phyloP scores from a whole-genome alignment of 2,888 invertebrate species.

The Escarpia spicata region DNA sequence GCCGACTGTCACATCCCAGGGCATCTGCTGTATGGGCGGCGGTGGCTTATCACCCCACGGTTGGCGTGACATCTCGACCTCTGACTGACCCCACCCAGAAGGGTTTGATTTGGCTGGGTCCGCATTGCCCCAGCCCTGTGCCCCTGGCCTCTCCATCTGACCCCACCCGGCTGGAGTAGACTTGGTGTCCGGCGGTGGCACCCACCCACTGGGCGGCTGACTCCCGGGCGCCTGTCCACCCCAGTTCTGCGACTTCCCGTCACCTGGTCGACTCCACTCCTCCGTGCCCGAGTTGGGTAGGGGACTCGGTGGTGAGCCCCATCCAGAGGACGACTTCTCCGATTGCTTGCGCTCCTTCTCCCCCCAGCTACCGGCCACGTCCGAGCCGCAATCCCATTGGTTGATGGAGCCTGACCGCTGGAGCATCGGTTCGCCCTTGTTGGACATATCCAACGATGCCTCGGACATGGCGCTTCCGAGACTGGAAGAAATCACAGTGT shows the following conservation, averaged over 20 bases:
- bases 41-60: not conserved
- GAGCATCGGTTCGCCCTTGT: not conserved
- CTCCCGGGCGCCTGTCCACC: constrained; percentile 23
- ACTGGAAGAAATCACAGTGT: constrained; percentile 16
- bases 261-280: constrained; percentile 39
- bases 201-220: constrained; percentile 14
- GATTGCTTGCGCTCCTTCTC: constrained; percentile 5
- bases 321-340: constrained; percentile 30
- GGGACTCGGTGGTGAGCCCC: constrained; percentile 42
- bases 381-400: not conserved
- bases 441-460: not conserved
- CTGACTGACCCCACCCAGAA: constrained; percentile 24
- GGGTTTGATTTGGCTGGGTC: constrained; percentile 7
- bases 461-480: not conserved
- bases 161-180: constrained; percentile 28
- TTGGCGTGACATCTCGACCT: constrained; percentile 28
- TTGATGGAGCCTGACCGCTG: not conserved
- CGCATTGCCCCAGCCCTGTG: constrained; percentile 20
- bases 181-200: constrained; percentile 13
- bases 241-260: constrained; percentile 14
- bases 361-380: not conserved
- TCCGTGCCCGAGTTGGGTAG: constrained; percentile 42
- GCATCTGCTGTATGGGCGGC: not conserved
- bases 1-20: not conserved
- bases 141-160: constrained; percentile 19